Evolutionary conservation across 2,888 invertebrate species (phyloP).

Genomic region (Dryadula phaetusa): DNA sequence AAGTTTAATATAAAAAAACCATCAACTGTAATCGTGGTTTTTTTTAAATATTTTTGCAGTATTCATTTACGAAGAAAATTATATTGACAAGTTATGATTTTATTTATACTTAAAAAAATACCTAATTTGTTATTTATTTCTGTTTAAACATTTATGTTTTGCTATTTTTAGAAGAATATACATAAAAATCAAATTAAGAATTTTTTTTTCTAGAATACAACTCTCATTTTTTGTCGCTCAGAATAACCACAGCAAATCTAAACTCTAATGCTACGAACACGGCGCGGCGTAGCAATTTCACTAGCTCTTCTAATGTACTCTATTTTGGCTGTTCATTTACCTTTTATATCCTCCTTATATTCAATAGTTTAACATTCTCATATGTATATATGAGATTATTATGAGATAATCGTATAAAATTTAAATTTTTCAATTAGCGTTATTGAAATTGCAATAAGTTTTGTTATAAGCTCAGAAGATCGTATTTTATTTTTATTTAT

Average conservation of each 20-base stretch:
- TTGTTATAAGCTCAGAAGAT: not conserved
- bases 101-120: no score
- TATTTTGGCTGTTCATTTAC: conserved; percentile 6
- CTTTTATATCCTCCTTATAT: conserved; percentile 14
- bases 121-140: no score
- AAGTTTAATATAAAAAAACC: no score
- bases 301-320: not conserved
- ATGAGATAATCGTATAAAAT: not conserved
- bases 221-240: not conserved
- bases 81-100: no score
- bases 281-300: conserved; percentile 8
- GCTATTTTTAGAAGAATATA: no score
- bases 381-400: not conserved
- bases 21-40: no score
- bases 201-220: not conserved
- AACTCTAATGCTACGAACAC: not conserved
- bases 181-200: no score
- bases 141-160: no score
- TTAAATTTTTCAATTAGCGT: not conserved
- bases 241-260: not conserved
- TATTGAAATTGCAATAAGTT: not conserved
- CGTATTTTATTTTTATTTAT: no score
- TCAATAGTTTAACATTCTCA: not conserved
- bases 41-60: no score
- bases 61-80: no score